These are phyloP conservation scores for Xylocopa sonorina DNA, from an alignment of 1,140 invertebrate genomes.

Conservation along the genomic window DNA sequence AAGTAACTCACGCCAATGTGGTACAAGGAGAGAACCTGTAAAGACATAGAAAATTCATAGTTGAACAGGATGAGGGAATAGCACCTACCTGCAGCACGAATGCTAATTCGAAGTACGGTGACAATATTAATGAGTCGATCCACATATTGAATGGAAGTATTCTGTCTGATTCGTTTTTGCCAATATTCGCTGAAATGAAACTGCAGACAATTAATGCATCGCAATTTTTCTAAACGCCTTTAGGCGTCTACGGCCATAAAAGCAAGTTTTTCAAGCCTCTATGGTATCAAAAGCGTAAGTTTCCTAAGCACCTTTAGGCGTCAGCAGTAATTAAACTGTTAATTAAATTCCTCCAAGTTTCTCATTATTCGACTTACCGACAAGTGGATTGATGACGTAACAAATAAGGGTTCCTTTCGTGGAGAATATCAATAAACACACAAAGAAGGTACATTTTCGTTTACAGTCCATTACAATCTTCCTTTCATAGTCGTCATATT, in stretches of 20 bases:
- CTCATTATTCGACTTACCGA: conserved; percentile 47
- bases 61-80: too few relatives aligned
- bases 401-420: conserved; percentile 20
- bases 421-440: conserved; percentile 44
- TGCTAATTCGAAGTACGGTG: conserved; percentile 58
- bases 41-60: not conserved
- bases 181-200: conserved; percentile 48
- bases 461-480: not conserved
- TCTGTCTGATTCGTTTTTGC: conserved; percentile 54
- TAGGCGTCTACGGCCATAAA: too few relatives aligned
- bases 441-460: conserved; percentile 4
- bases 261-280: too few relatives aligned
- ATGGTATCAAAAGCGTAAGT: not conserved
- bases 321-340: too few relatives aligned
- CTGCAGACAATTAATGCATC: not conserved
- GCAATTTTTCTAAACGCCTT: not conserved
- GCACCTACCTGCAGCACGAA: conserved; percentile 16
- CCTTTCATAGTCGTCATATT: conserved; percentile 22
- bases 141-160: conserved; percentile 56
- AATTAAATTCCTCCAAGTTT: not conserved
- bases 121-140: conserved; percentile 28
- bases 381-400: conserved; percentile 51
- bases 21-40: conserved; percentile 21
- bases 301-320: too few relatives aligned
- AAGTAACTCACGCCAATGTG: conserved; percentile 55